Evolutionary conservation across 2,888 invertebrate species (phyloP), one percentile per base, ranked within the genome.

Genomic region (Lydus trimaculatus): DNA sequence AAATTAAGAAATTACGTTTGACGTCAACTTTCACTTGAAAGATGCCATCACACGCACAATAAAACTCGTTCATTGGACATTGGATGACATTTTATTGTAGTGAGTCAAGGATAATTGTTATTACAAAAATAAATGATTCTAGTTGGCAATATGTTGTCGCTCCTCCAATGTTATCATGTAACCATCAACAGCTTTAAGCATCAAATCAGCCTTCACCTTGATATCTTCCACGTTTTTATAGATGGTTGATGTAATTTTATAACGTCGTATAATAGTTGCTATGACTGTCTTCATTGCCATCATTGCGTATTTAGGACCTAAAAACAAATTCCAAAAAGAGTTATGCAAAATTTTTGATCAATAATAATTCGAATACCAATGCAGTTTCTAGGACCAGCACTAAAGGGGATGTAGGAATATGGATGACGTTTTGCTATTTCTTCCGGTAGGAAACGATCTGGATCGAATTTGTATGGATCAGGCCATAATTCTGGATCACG

Each of bases 401-500:
- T 87, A 70, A 88, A 88, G 0, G 88, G 87, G 73, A 88, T 80
- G 74, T 80, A 88, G 11, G 87, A 81, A 67, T 86, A 87, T 0
- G 87, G 87, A 73, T 87, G 87, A 64, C 87, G 79, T 48, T 81
- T 76, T 1, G 78, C 79, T 23, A 81, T 81, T 73, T 85, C 83
- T 75, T 89, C 88, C 0, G 88, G 87, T 31, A 87, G 78, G 76
- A 90, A 91, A 59, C 90, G 79, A 74, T 90, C 89, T 0, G 90
- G 90, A 70, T 88, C 83, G 80, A 90, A 91, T 65, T 78, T 80
- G 43, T 89, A 84, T 0, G 89, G 89, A 70, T 90, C 87, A 0
- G 87, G 88, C 87, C 88, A 91, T 61, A 87, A 82, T 64, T 81
- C 80, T 60, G 86, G 84, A 58, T 89, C 87, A 20, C 84, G 77